phyloP scores from a whole-genome alignment of 2,888 invertebrate species.

The Lysandra bellargus region DNA sequence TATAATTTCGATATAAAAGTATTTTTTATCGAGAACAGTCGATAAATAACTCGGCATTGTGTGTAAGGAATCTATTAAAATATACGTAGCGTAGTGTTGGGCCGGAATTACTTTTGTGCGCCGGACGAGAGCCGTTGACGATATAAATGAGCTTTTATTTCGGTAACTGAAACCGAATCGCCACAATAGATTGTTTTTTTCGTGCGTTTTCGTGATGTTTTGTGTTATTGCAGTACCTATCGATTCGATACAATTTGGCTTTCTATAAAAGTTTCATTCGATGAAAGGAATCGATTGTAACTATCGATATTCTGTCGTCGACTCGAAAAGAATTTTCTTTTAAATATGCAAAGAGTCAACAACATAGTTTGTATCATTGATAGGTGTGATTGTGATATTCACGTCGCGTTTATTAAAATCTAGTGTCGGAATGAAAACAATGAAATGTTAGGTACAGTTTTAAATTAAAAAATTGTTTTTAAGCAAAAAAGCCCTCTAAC shows the following conservation, averaged over 20 bases:
- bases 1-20: conserved; percentile 52
- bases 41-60: conserved; percentile 62
- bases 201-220: conserved; percentile 26
- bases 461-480: neutral
- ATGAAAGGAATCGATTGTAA: conserved; percentile 11
- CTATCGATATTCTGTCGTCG: neutral
- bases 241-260: conserved; percentile 23
- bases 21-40: conserved; percentile 52
- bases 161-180: conserved; percentile 46
- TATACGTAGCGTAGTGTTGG: conserved; percentile 49
- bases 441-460: neutral
- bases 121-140: conserved; percentile 49
- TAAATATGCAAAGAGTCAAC: neutral
- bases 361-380: neutral
- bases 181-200: conserved; percentile 47
- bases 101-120: conserved; percentile 53
- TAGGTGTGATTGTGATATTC: neutral
- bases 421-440: neutral
- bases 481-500: neutral
- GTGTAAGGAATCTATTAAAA: conserved; percentile 61
- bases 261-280: conserved; percentile 4
- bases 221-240: conserved; percentile 30
- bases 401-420: neutral
- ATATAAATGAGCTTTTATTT: conserved; percentile 49
- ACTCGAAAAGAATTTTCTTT: neutral